Conservation (phyloP, 2,888 invertebrate species). For the Pasiphila rectangulata region DNA sequence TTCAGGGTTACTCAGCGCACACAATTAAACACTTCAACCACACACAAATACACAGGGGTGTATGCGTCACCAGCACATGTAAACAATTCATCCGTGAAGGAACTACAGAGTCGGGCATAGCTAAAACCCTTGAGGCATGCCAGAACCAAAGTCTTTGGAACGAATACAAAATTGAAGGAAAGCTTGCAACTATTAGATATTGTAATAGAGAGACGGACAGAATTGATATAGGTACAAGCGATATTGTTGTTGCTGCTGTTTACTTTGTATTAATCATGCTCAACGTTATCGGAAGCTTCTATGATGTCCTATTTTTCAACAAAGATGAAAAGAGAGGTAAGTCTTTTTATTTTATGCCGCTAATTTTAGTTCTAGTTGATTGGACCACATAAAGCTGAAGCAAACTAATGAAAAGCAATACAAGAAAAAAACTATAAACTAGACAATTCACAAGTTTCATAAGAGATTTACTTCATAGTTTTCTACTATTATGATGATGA, state of each 20-base stretch:
- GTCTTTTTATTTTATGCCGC: neutral
- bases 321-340: constrained; percentile 34
- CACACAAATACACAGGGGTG: constrained; percentile 63
- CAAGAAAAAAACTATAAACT: no score
- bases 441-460: no score
- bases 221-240: constrained; percentile 45
- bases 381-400: no score
- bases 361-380: no score
- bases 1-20: constrained; percentile 61
- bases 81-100: constrained; percentile 33
- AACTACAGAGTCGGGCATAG: constrained; percentile 40
- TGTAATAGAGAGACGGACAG: constrained; percentile 51
- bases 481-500: no score
- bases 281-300: constrained; percentile 58
- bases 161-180: constrained; percentile 53
- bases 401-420: no score
- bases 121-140: constrained; percentile 56
- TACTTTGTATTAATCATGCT: constrained; percentile 47
- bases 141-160: constrained; percentile 56
- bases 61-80: constrained; percentile 60
- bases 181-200: constrained; percentile 47
- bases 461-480: no score
- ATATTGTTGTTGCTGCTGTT: constrained; percentile 48
- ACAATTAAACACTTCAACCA: constrained; percentile 65
- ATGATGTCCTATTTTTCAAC: constrained; percentile 40